Conservation (phyloP, 2,888 invertebrate species). For the Pseudococcus jackbeardsleyi region DNA sequence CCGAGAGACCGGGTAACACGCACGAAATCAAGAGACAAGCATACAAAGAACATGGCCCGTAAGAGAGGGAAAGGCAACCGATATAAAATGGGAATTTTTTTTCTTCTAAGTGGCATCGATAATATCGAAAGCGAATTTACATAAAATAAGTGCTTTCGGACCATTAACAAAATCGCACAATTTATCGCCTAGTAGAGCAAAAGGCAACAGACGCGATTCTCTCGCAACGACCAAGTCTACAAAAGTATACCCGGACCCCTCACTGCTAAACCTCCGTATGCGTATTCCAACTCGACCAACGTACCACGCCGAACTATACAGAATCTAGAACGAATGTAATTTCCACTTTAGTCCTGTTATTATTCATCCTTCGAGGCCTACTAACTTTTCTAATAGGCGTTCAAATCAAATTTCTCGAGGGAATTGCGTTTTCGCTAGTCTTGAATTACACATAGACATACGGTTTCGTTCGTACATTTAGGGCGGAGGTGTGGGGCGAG, state of each 20-base stretch:
- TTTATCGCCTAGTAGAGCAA: conserved; percentile 14
- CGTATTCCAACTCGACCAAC: not conserved
- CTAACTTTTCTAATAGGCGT: conserved; percentile 53
- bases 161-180: conserved; percentile 45
- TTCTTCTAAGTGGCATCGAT: conserved; percentile 32
- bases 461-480: not conserved
- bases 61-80: not conserved
- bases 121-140: conserved; percentile 51
- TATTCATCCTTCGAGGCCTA: conserved; percentile 44
- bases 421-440: conserved; percentile 21
- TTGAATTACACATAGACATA: conserved; percentile 13
- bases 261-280: too few relatives aligned
- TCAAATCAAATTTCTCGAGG: conserved; percentile 47
- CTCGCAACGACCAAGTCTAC: too few relatives aligned
- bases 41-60: not conserved
- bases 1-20: not conserved
- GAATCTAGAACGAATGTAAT: conserved; percentile 1
- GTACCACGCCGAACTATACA: not conserved
- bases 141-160: conserved; percentile 54
- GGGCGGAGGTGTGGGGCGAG: too few relatives aligned
- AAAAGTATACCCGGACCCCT: too few relatives aligned
- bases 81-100: not conserved
- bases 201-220: not conserved
- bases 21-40: not conserved
- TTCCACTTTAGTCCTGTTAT: conserved; percentile 47